Evolutionary conservation across 1,140 invertebrate genomes (phyloP), one percentile per base, ranked within the genome.

Genomic region (Cydia strobilella): DNA sequence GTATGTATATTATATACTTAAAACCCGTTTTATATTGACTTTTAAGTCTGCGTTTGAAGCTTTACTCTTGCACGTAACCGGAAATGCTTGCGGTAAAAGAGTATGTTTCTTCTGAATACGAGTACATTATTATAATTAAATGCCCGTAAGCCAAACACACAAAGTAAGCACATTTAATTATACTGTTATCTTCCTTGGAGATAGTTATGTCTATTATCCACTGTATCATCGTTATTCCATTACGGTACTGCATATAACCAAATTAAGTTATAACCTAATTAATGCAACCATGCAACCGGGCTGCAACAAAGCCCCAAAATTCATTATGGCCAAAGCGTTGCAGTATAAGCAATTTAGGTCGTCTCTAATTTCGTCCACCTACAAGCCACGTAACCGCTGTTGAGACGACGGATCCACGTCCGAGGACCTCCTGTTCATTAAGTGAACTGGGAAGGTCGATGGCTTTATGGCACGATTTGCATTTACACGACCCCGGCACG

Each of bases 381-480:
- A 83, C 82, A 80, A 75, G 76, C 78, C 75, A 77, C 77, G 76
- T 73, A 81, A 85, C 87, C 83, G 80, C 81, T 82, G 84, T 84
- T 84, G 87, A 91, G 89, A 91, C 90, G 90, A 91, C 86, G 86
- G 84, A 84, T 80, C 76, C 74, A 79, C 78, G 85, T 84, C 85
- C 86, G 85, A 89, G 85, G 82, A 84, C 80, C 78, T 79, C 72
- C 89, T 91, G 88, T 92, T 92, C 90, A 91, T 93, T 91, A 91
- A 84, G 84, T 78, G 76, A 75, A 77, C 73, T 77, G 81, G 78
- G 77, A 51, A 66, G 77, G 75, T 82, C 77, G 81, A 88, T 86
- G 88, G 88, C 89, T 90, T 92, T 91, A 92, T 91, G 85, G 90
- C 87, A 88, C 87, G 86, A 93, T 93, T 93, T 93, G 90, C 90